Base-by-base conservation (phyloP, 2,888 invertebrate genomes). In the Alviniconcha strummeri region DNA sequence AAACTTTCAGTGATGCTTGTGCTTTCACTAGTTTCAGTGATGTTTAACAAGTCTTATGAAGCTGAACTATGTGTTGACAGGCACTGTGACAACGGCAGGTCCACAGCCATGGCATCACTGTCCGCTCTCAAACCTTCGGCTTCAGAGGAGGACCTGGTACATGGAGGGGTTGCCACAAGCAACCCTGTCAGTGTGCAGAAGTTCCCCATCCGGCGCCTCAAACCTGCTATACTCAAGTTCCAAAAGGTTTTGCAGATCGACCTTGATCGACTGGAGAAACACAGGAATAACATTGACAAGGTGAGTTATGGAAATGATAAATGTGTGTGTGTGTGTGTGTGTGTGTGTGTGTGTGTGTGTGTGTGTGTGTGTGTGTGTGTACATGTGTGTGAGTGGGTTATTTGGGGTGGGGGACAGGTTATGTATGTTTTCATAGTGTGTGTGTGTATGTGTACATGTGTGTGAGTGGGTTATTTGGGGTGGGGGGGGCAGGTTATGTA, bases 191-290 rank as follows among this genome's bases (percentile, higher is more conserved):
- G 74, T 56, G 75, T 88, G 11, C 89, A 88, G 80, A 91, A 91
- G 83, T 91, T 88, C 86, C 89, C 91, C n/a, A 87, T 91, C 13
- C 83, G 86, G 80, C 86, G 91, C 55, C 85, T 92, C 54, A 90
- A 90, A 83, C 87, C 88, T 69, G 88, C 90, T 8, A 88, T 92
- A 17, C 83, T 89, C 69, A 91, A 91, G 69, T 92, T 92, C 83
- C 85, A 91, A 52, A 91, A 89, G 75, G 90, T 92, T 56, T 87
- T 91, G 55, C 87, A 90, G 69, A 91, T 91, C 76, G 91, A 91
- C 76, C 86, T 92, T 11, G 89, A 88, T 7, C 83, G 92, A 54
- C 84, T 91, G 52, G 88, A 89, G 19, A 88, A 88, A 84, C 92
- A 92, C 83, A 88, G 85, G 71, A 69, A 86, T 1, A 91, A 91